These are phyloP conservation scores for Brachirus orientalis DNA, from an alignment of 2,113 vertebrate genomes.

Conservation along the genomic window DNA sequence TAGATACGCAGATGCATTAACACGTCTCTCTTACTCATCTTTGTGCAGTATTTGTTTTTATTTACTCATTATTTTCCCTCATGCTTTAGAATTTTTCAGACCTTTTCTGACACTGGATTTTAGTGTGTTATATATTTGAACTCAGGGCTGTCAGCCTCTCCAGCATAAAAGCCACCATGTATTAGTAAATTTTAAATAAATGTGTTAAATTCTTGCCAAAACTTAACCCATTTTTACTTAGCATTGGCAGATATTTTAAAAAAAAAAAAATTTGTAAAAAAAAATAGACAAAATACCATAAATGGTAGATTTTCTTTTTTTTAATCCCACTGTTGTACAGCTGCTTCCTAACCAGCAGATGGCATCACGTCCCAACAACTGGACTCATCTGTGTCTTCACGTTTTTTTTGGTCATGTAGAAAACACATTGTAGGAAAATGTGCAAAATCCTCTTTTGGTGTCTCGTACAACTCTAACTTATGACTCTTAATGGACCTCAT, in stretches of 20 bases:
- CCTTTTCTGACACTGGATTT: neutral
- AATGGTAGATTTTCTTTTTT: neutral
- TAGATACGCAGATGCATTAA: slow-evolving; percentile 13
- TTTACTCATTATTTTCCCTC: slow-evolving; percentile 2
- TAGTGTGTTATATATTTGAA: too few species aligned
- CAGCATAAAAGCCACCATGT: too few species aligned
- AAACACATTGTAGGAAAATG: too few species aligned
- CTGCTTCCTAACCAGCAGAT: slow-evolving; percentile 55
- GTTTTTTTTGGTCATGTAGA: too few species aligned
- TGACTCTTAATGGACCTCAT: slow-evolving; percentile 37
- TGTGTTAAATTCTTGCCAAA: neutral
- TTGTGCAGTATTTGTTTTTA: neutral
- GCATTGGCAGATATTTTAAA: too few species aligned
- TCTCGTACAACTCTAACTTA: neutral
- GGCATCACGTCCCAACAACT: slow-evolving; percentile 27
- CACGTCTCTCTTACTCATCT: slow-evolving; percentile 2
- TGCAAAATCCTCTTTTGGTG: too few species aligned
- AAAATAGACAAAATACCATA: neutral
- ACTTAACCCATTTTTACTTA: neutral
- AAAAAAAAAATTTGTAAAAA: too few species aligned
- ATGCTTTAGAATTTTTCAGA: neutral
- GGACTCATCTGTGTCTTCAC: neutral
- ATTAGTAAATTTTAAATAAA: neutral
- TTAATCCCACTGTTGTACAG: slow-evolving; percentile 21
- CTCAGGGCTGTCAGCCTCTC: neutral